Base-by-base conservation (phyloP, 2,113 vertebrate genomes). In the Microcebus murinus region DNA sequence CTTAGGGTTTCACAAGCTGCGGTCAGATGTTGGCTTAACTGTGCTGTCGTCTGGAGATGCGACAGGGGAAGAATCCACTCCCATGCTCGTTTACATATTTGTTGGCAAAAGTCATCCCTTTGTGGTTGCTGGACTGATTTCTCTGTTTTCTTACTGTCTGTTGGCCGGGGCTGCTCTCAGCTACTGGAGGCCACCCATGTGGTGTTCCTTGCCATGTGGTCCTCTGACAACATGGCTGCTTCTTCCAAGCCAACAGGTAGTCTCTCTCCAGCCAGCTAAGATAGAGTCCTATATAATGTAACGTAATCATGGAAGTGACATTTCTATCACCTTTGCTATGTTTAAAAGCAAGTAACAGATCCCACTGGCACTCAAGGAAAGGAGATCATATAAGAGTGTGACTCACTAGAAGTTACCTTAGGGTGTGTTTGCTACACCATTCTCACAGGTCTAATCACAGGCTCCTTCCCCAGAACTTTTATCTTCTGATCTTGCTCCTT, bases 321-420 rank as follows among this genome's bases (percentile, higher is more conserved):
- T 59, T 74, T 80, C 61, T 68, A 48, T 68, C 25, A 74, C 21
- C 36, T 93, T 86, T 67, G 10, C 73, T 87, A 3, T 77, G 68
- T 79, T 93, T 79, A 87, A 83, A 68, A 87, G 73, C 61, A 93
- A 93, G 73, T 86, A 63, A 31, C 7, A 77, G 50, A 79, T 67
- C 63, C 31, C 45, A 52, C 34, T 27, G 29, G 31, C 39, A 61
- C 17, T 50, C n/a, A 52, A 71, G 55, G 52, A 25, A 94, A 63
- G 14, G 9, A 34, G 23, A 42, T 48, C 3, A 36, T 39, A 17
- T 25, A 85, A n/a, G 45, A 57, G 8, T 18, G 45, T 65, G 8
- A 63, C 61, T 79, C 48, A 14, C 2, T 71, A 45, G 36, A 34
- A 55, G 25, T 79, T 8, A 39, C n/a, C 36, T 18, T 29, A 31